These are phyloP conservation scores for Eunapius fragilis DNA, from an alignment of 37 sponge, comb jelly and placozoan genomes.

Conservation along the genomic window DNA sequence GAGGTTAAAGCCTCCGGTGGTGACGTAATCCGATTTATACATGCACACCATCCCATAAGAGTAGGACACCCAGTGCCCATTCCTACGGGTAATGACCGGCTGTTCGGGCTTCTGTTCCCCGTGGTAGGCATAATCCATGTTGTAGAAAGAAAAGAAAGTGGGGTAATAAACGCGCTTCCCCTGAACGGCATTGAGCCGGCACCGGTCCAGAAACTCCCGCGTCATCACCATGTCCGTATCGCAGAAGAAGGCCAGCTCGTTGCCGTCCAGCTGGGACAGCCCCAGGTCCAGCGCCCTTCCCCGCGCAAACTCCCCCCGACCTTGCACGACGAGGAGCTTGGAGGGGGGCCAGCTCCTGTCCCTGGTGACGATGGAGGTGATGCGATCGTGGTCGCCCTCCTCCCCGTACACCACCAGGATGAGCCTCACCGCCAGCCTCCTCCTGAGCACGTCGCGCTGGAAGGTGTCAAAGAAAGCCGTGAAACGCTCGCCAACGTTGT, in stretches of 20 bases:
- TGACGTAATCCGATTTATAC: constrained; percentile 28
- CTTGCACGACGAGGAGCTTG: neutral
- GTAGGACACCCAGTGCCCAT: constrained; percentile 57
- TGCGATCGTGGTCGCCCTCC: neutral
- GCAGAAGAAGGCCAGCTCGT: constrained; percentile 26
- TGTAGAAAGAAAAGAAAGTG: constrained; percentile 40
- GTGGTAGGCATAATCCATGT: constrained; percentile 17
- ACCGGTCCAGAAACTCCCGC: constrained; percentile 16
- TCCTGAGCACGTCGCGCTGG: neutral
- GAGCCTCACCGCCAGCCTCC: neutral
- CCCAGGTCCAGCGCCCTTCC: constrained; percentile 22
- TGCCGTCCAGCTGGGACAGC: neutral
- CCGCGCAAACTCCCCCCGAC: constrained; percentile 26
- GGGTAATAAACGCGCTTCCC: constrained; percentile 55
- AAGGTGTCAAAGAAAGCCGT: constrained; percentile 17
- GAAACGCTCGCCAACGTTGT: constrained; percentile 9
- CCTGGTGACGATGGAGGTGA: neutral
- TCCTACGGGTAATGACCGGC: constrained; percentile 13
- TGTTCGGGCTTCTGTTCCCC: neutral
- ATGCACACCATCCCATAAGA: constrained; percentile 59
- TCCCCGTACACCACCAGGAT: constrained; percentile 21
- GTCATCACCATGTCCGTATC: constrained; percentile 36
- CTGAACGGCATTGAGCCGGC: constrained; percentile 36
- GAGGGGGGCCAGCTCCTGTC: constrained; percentile 8
- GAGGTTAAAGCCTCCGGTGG: constrained; percentile 24